Percentiles rank a stretch among this genome's conserved stretches.
Evolutionary conservation across 2,113 vertebrate species (phyloP).

Genomic region (Phocoena phocoena): DNA sequence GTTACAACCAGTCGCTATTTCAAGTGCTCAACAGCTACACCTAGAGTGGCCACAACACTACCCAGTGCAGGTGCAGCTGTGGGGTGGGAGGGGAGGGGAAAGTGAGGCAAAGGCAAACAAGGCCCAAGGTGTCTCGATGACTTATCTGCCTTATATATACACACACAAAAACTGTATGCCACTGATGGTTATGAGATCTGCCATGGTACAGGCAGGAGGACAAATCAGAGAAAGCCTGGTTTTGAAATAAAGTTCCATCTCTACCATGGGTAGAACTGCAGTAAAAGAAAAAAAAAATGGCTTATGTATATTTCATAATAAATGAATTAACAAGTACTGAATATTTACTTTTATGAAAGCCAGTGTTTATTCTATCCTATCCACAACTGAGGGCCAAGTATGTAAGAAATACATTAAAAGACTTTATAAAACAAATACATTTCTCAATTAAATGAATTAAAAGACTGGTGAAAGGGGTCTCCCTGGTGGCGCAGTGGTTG

Average conservation of each 20-base stretch:
- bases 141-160: neutral
- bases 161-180: neutral
- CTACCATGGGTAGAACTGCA: neutral
- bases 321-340: neutral
- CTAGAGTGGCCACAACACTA: neutral
- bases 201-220: neutral
- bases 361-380: neutral
- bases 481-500: no score
- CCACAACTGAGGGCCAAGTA: neutral
- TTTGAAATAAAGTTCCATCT: conserved; percentile 16
- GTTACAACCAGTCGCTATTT: neutral
- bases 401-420: neutral
- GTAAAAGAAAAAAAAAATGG: neutral
- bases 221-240: neutral
- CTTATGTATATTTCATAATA: neutral
- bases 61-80: neutral
- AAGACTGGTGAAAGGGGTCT: neutral
- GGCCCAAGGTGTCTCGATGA: neutral
- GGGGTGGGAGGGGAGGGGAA: neutral
- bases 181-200: neutral
- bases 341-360: neutral
- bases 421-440: neutral
- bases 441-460: neutral
- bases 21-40: neutral
- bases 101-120: neutral